Evolutionary conservation across 2,113 vertebrate genomes (phyloP).

Genomic region (Eidolon helvum): DNA sequence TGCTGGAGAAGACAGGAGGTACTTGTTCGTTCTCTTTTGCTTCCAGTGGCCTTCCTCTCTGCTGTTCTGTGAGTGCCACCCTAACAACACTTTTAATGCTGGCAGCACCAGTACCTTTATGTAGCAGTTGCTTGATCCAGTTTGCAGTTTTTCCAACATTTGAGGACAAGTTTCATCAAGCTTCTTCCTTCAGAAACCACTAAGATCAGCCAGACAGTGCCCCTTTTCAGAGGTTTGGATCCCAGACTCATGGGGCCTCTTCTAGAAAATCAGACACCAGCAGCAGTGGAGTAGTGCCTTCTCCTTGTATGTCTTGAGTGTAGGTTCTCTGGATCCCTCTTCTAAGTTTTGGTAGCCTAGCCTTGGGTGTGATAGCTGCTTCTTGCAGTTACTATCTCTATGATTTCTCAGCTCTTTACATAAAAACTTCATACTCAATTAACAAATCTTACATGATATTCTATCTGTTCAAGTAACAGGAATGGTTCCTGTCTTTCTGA

Average conservation of each 20-base stretch:
- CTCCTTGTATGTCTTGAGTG: background rate
- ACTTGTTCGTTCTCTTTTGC: background rate
- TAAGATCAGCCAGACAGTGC: background rate
- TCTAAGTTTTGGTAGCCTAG: background rate
- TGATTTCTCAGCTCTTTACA: background rate
- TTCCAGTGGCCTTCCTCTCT: background rate
- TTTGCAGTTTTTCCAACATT: background rate
- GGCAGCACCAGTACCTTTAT: background rate
- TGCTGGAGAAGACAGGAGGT: background rate
- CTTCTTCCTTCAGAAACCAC: background rate
- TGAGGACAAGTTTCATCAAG: background rate
- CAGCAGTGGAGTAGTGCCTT: background rate
- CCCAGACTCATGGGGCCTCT: background rate
- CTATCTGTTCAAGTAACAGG: background rate
- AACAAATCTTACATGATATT: background rate
- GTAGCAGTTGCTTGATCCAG: background rate
- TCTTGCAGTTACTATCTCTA: background rate
- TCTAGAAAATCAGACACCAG: background rate
- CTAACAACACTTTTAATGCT: background rate
- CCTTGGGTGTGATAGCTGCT: background rate
- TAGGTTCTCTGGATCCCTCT: background rate
- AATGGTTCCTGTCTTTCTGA: background rate
- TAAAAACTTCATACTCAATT: background rate
- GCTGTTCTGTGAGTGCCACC: background rate
- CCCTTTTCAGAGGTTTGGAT: background rate